A percentile compares a stretch with the other conserved stretches of the same genome.
Conservation (phyloP, 2,797 vertebrate genomes). For the Octomys mimax region DNA sequence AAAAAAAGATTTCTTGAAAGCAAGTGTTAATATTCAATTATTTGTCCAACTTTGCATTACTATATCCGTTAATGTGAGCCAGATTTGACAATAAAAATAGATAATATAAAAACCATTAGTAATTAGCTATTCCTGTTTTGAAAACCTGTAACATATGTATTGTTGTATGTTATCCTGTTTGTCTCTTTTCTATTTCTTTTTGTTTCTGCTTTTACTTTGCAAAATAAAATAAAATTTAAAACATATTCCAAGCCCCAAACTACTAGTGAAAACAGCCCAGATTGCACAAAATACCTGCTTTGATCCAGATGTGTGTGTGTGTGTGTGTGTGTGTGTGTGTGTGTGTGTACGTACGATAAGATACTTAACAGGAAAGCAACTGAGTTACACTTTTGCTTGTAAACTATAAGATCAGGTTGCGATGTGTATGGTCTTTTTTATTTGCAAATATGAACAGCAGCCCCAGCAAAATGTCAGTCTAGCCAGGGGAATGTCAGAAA, state of each 20-base stretch:
- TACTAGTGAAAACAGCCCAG: background rate
- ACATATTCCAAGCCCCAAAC: background rate
- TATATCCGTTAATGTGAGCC: no score
- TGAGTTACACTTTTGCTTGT: background rate
- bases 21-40: no score
- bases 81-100: no score
- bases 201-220: no score
- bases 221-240: no score
- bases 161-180: no score
- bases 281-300: constrained; percentile 24
- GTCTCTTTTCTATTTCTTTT: no score
- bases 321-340: background rate
- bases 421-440: background rate
- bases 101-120: no score
- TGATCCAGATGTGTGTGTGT: background rate
- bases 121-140: no score
- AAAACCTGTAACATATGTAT: no score
- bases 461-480: background rate
- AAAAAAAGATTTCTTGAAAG: no score
- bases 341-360: background rate
- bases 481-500: background rate
- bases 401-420: background rate
- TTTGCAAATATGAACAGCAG: background rate
- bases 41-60: no score
- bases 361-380: constrained; percentile 22